Evolutionary conservation across 2,113 vertebrate genomes (phyloP), one percentile per base, ranked within the genome.

Genomic region (Protomyctophum bolini): DNA sequence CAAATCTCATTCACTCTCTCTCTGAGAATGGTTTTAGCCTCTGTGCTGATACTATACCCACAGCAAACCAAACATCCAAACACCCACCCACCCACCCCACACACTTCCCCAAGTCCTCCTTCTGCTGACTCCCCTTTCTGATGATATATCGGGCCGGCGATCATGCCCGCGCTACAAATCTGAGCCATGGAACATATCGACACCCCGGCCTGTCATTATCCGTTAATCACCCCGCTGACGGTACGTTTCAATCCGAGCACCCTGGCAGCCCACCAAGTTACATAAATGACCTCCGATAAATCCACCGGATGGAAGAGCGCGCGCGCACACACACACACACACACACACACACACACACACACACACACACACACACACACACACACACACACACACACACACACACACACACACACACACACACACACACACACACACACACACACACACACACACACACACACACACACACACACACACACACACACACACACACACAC

Each of bases 151-250:
- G 85, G 72, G 63, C 62, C 78, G 66, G 81, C 83, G 81, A 87
- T 91, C 83, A 88, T 83, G 84, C 86, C 74, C 83, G 75, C 67
- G 66, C 90, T 74, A 91, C 91, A 91, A 91, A 91, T 93, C 90
- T 90, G 76, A 79, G 86, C 75, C 33, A 70, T 83, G 81, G 87
- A 90, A 87, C 86, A 88, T 91, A 91, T 91, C 73, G 90, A 91
- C 90, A 92, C 83, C 85, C 66, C 48, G 76, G 81, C 84, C 87
- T 89, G 86, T 91, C 91, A 90, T 92, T 91, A 90, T 84, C 84
- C 82, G 86, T 92, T 91, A 91, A 92, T 92, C 92, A 92, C 54
- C 61, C 68, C 45, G 77, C 84, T 83, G 84, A 91, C 77, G 33
- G 72, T 79, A 82, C 73, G 61, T 87, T 91, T 88, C 86, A 91